These are phyloP conservation scores for Aspidiotus rigidus DNA, from an alignment of 2,888 invertebrate genomes.

Conservation along the genomic window DNA sequence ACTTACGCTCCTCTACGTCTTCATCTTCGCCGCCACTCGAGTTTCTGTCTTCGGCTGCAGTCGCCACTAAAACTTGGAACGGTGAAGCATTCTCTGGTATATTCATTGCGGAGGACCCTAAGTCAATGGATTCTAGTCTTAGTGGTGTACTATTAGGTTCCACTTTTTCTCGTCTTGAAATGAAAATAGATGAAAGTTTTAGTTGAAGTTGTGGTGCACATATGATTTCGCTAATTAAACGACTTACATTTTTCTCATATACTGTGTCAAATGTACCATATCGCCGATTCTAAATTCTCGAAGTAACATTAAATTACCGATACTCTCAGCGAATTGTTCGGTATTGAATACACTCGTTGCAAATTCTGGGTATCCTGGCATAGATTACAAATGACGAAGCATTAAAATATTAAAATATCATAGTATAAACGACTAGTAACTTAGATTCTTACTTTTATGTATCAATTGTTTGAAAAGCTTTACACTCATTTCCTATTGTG, in stretches of 20 bases:
- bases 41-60: background rate
- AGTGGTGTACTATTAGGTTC: background rate
- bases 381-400: constrained; percentile 9
- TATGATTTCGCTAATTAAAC: constrained; percentile 1
- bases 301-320: background rate
- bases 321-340: background rate
- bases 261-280: background rate
- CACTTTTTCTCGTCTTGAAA: background rate
- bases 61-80: background rate
- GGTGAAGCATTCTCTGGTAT: background rate
- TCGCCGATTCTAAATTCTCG: background rate
- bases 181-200: background rate
- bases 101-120: background rate
- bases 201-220: constrained; percentile 2
- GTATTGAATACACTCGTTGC: background rate
- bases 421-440: constrained; percentile 11
- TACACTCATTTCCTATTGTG: too few species aligned
- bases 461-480: too few species aligned
- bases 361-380: constrained; percentile 4
- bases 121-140: background rate
- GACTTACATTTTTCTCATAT: background rate
- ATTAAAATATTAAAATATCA: constrained; percentile 9
- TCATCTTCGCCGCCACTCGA: background rate
- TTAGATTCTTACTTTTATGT: constrained; percentile 15
- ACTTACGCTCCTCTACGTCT: background rate